Evolutionary conservation across 1,140 invertebrate genomes (phyloP).

Genomic region (Platyscapa corneri): DNA sequence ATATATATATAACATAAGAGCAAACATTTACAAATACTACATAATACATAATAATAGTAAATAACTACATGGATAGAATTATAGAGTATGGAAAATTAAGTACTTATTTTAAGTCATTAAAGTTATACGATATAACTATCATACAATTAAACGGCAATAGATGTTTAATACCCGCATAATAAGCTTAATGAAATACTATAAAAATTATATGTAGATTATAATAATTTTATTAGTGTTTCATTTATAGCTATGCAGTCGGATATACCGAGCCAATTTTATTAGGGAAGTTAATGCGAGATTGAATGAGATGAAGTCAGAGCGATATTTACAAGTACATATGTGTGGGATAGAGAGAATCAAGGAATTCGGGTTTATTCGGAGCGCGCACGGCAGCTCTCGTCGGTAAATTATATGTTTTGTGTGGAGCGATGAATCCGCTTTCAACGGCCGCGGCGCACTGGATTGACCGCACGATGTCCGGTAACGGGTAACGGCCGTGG

Average conservation of each 20-base stretch:
- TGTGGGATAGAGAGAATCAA: not conserved
- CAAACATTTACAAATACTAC: too few relatives aligned
- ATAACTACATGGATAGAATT: too few relatives aligned
- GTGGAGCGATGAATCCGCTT: slow-evolving; percentile 56
- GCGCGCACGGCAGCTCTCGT: not conserved
- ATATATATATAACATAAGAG: too few relatives aligned
- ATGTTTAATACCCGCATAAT: not conserved
- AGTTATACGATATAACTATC: not conserved
- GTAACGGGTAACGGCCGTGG: slow-evolving; percentile 46
- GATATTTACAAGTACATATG: not conserved
- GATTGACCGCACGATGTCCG: slow-evolving; percentile 52
- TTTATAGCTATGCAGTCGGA: slow-evolving; percentile 22
- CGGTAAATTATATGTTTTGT: slow-evolving; percentile 60
- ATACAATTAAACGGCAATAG: not conserved
- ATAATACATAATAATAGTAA: too few relatives aligned
- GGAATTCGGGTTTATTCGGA: slow-evolving; percentile 53
- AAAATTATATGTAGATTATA: not conserved
- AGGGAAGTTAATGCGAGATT: slow-evolving; percentile 53
- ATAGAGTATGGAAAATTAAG: not conserved
- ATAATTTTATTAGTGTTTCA: not conserved
- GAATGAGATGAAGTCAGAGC: not conserved
- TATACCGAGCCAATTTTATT: slow-evolving; percentile 55
- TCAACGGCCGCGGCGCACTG: slow-evolving; percentile 36
- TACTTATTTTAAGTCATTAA: not conserved
- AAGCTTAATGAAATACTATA: not conserved